These are phyloP conservation scores for Isotomurus palustris DNA, from an alignment of 2,888 invertebrate species.

Conservation along the genomic window DNA sequence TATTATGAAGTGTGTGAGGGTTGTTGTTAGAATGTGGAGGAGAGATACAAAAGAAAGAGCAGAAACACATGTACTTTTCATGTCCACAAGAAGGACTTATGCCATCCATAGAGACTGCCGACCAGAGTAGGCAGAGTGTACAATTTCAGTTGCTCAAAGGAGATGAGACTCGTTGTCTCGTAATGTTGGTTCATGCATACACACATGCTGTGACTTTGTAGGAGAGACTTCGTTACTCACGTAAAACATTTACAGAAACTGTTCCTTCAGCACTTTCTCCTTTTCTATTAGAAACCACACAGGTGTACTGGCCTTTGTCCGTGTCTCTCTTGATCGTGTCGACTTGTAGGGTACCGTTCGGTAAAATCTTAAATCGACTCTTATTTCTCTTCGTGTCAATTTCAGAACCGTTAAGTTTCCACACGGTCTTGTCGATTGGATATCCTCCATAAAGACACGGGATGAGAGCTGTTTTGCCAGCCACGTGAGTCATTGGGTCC, in stretches of 20 bases:
- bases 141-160: too few species aligned
- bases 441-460: slow-evolving; percentile 45
- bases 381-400: slow-evolving; percentile 25
- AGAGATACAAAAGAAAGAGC: too few species aligned
- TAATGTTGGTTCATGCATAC: too few species aligned
- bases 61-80: too few species aligned
- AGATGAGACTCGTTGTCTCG: too few species aligned
- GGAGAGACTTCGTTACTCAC: slow-evolving; percentile 34
- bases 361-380: slow-evolving; percentile 30
- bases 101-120: neutral
- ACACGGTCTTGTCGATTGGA: slow-evolving; percentile 41
- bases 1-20: too few species aligned
- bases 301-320: slow-evolving; percentile 51
- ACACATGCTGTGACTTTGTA: too few species aligned
- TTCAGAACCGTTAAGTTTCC: slow-evolving; percentile 33
- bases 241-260: slow-evolving; percentile 43
- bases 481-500: slow-evolving; percentile 40
- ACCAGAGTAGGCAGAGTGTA: neutral
- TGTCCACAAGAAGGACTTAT: neutral
- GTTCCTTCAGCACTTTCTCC: slow-evolving; percentile 43
- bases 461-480: slow-evolving; percentile 37
- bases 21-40: too few species aligned
- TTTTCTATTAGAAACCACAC: slow-evolving; percentile 46
- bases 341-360: slow-evolving; percentile 44
- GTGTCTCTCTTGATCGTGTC: slow-evolving; percentile 28